phyloP scores from a whole-genome alignment of 2,113 vertebrate species.

The Motacilla tschutschensis region DNA sequence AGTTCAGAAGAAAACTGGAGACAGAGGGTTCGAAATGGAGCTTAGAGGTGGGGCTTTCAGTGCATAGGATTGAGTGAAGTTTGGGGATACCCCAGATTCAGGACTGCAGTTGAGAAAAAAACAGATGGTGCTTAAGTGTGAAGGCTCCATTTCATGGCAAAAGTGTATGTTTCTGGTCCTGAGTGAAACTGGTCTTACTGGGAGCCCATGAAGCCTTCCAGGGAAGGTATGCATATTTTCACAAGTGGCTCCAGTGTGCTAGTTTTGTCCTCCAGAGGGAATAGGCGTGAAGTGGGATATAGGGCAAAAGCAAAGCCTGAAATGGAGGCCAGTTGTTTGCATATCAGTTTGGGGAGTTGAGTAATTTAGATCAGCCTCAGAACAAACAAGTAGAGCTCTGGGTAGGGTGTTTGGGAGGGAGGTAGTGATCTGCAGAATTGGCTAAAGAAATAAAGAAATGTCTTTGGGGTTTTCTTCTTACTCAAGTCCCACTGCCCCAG shows the following conservation, averaged over 20 bases:
- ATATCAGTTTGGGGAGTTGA: neutral
- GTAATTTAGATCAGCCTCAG: neutral
- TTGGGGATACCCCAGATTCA: neutral
- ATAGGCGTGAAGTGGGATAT: neutral
- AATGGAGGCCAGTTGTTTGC: neutral
- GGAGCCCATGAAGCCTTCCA: neutral
- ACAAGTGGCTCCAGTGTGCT: neutral
- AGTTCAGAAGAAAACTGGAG: neutral
- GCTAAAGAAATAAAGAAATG: neutral
- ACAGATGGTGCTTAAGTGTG: neutral
- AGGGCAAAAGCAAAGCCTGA: conserved; percentile 13
- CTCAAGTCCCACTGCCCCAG: neutral
- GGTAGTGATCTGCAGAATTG: neutral
- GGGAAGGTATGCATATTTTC: neutral
- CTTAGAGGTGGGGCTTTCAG: neutral
- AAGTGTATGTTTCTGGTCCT: neutral
- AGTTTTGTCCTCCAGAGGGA: conserved; percentile 21
- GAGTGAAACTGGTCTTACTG: neutral
- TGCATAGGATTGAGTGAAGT: neutral
- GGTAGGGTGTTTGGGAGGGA: neutral
- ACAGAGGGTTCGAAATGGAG: neutral
- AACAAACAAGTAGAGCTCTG: neutral
- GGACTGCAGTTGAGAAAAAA: neutral
- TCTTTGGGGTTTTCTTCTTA: neutral
- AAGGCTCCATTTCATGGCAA: neutral